Evolutionary conservation across 2,888 invertebrate species (phyloP).

Genomic region (Melinopterus prodromus): DNA sequence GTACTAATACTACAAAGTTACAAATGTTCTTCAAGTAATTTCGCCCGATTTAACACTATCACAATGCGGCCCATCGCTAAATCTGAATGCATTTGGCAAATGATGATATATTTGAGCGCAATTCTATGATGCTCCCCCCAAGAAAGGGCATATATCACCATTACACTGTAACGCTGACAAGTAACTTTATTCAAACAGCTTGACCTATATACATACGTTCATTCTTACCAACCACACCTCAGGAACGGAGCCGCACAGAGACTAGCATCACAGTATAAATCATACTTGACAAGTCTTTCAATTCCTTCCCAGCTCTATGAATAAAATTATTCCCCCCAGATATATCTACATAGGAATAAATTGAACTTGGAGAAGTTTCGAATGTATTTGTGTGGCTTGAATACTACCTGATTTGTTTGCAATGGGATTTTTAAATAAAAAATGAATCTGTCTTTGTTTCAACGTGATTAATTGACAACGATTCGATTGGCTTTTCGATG

Average conservation of each 20-base stretch:
- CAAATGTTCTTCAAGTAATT: neutral
- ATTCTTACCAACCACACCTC: neutral
- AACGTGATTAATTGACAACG: neutral
- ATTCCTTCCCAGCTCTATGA: constrained; percentile 13
- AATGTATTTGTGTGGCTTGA: neutral
- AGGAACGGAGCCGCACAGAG: neutral
- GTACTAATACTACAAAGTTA: too few relatives aligned
- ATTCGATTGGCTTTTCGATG: neutral
- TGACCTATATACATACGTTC: constrained; percentile 14
- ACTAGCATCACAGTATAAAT: constrained; percentile 14
- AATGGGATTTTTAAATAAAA: neutral
- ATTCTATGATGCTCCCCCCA: neutral
- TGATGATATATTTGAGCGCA: constrained; percentile 18
- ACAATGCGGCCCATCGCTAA: neutral
- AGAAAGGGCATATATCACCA: constrained; percentile 19
- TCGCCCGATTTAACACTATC: neutral
- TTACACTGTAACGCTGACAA: constrained; percentile 17
- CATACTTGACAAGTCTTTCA: constrained; percentile 16
- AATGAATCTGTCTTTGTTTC: neutral
- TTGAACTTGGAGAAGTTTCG: neutral
- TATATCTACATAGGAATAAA: neutral
- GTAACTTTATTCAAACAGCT: constrained; percentile 19
- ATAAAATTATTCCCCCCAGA: neutral
- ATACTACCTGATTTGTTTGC: neutral
- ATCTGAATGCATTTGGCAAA: constrained; percentile 9